phyloP scores from a whole-genome alignment of 2,113 vertebrate genomes.

The Bufo gargarizans region DNA sequence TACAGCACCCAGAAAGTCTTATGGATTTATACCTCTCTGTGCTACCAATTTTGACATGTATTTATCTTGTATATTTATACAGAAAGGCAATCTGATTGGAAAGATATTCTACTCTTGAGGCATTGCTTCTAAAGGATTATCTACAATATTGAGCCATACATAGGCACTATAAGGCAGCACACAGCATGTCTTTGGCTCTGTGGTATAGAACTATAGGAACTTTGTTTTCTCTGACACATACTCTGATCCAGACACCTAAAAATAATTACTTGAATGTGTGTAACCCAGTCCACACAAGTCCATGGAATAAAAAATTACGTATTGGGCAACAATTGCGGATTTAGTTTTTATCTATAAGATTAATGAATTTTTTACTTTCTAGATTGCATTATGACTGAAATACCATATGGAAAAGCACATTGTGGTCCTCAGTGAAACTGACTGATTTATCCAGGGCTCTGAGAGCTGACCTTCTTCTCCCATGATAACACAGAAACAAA shows the following conservation, averaged over 20 bases:
- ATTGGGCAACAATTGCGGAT: neutral
- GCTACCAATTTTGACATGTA: no score
- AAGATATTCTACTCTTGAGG: no score
- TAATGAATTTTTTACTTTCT: slow-evolving; percentile 13
- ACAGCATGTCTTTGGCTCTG: no score
- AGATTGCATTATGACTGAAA: neutral
- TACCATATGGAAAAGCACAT: slow-evolving; percentile 9
- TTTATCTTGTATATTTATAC: no score
- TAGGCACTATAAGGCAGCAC: no score
- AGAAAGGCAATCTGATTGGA: no score
- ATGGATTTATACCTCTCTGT: no score
- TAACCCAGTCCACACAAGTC: neutral
- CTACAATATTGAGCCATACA: neutral
- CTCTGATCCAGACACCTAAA: no score
- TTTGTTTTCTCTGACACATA: no score
- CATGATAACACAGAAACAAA: slow-evolving; percentile 54
- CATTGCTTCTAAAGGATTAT: no score
- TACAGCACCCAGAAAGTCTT: no score
- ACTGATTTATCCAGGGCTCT: slow-evolving; percentile 36
- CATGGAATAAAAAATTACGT: neutral
- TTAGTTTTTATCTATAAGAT: neutral
- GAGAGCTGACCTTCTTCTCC: slow-evolving; percentile 45
- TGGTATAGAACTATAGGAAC: no score
- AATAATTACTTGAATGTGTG: neutral
- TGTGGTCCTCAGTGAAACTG: slow-evolving; percentile 10